Percentiles rank a stretch among this genome's conserved stretches.
phyloP scores from a whole-genome alignment of 2,888 invertebrate genomes.

The Ophioninae sp. region DNA sequence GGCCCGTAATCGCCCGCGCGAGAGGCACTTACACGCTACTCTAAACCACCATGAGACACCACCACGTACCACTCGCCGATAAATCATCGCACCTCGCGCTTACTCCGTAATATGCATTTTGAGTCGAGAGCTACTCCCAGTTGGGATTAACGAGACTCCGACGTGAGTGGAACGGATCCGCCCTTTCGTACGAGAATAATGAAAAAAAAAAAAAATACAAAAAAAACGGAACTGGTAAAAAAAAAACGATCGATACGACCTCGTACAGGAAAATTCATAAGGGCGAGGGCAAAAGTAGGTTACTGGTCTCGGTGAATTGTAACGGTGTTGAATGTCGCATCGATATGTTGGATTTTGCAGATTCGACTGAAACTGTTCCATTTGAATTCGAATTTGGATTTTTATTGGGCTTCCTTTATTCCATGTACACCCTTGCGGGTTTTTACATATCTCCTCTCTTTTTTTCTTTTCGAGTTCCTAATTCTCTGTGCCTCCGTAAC shows the following conservation, averaged over 20 bases:
- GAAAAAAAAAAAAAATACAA: slow-evolving; percentile 24
- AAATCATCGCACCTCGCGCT: slow-evolving; percentile 60
- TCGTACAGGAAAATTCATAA: neutral
- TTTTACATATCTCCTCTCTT: no score
- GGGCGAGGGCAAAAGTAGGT: neutral
- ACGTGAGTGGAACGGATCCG: slow-evolving; percentile 15
- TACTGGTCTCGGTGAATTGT: no score
- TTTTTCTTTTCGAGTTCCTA: no score
- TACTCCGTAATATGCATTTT: slow-evolving; percentile 45
- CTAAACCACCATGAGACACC: slow-evolving; percentile 34
- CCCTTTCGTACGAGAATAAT: slow-evolving; percentile 23
- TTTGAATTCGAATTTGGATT: no score
- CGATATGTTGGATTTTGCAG: no score
- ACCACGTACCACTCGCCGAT: slow-evolving; percentile 53
- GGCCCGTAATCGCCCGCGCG: slow-evolving; percentile 19
- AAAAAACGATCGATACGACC: neutral
- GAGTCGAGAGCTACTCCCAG: slow-evolving; percentile 28
- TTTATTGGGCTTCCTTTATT: no score
- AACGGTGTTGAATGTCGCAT: no score
- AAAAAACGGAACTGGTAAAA: neutral
- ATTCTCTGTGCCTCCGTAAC: no score
- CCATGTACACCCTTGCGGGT: no score
- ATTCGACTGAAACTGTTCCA: no score
- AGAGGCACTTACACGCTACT: slow-evolving; percentile 54
- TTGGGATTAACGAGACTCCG: slow-evolving; percentile 54